Percentiles rank a stretch among this genome's conserved stretches.
These are phyloP conservation scores for Epirrita christyi DNA, from an alignment of 2,888 invertebrate species.

Conservation along the genomic window DNA sequence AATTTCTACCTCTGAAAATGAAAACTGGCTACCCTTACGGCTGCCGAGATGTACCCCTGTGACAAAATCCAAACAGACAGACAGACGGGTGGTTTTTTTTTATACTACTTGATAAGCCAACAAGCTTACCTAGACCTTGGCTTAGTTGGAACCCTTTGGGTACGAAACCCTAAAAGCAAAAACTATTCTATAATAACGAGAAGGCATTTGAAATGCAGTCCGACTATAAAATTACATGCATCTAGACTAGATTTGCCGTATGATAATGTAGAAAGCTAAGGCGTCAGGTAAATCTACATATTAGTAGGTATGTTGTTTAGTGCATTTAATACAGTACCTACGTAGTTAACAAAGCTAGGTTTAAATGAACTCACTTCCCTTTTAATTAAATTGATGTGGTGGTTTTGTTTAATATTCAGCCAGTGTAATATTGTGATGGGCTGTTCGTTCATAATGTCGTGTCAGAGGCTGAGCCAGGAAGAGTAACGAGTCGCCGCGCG, in stretches of 20 bases:
- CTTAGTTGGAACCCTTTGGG: no score
- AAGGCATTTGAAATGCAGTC: no score
- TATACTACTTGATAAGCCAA: no score
- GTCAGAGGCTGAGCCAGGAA: conserved; percentile 39
- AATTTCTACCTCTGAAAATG: no score
- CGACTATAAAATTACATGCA: neutral
- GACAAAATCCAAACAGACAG: no score
- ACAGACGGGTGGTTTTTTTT: no score
- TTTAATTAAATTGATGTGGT: conserved; percentile 28
- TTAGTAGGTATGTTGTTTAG: neutral
- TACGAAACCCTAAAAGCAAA: no score
- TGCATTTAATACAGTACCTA: conserved; percentile 3
- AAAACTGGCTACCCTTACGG: no score
- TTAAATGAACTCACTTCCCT: conserved; percentile 14
- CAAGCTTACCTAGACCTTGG: no score
- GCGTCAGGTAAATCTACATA: neutral
- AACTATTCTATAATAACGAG: no score
- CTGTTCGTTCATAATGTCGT: conserved; percentile 40
- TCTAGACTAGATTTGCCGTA: conserved; percentile 7
- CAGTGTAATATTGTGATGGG: conserved; percentile 38
- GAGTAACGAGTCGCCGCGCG: conserved; percentile 40
- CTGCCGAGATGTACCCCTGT: no score
- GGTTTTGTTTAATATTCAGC: conserved; percentile 40
- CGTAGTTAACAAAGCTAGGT: conserved; percentile 1
- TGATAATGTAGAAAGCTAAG: neutral